Evolutionary conservation across 2,888 invertebrate genomes (phyloP), one percentile per base, ranked within the genome.

Genomic region (Stratiomys singularior): DNA sequence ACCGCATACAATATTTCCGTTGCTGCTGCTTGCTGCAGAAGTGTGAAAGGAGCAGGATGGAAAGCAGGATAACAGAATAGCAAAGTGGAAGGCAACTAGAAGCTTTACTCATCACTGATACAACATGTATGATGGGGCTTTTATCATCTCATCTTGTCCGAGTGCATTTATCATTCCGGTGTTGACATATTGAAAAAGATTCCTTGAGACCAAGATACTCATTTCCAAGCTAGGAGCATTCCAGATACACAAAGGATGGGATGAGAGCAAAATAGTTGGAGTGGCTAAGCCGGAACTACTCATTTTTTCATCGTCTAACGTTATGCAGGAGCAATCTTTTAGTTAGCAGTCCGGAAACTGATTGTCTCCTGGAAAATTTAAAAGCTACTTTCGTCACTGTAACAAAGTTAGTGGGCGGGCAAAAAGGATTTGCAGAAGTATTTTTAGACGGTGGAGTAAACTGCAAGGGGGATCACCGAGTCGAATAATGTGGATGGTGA

Each of bases 111-210:
- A 27, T n/a, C 69, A 69, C 46, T 5, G 5, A 25, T 46, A 18
- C 30, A 46, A 69, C 69, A 69, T 46, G 46, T 46, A 25, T 69
- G 46, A 69, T 69, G 74, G 58, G 37, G 74, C 25, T 72, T 74
- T 58, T 74, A 74, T 74, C 74, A 60, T 74, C 37, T 60, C 74
- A 74, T 74, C 74, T 74, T 58, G 74, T 74, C 60, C 74, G 44
- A 74, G 74, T 74, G 74, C 74, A 74, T 74, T 74, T 74, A 58
- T 74, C 74, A 74, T 74, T 58, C 74, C 74, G 74, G 44, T 58
- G 74, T 58, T 74, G 74, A 74, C 37, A 74, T 58, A 44, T 58
- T 74, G 58, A 58, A 74, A 60, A 74, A 37, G 74, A 74, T 74
- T 74, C 37, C 74, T 60, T 25, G 74, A 74, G 52, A 52, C 7